phyloP scores from a whole-genome alignment of 2,888 invertebrate species.

The Phlogophora meticulosa region DNA sequence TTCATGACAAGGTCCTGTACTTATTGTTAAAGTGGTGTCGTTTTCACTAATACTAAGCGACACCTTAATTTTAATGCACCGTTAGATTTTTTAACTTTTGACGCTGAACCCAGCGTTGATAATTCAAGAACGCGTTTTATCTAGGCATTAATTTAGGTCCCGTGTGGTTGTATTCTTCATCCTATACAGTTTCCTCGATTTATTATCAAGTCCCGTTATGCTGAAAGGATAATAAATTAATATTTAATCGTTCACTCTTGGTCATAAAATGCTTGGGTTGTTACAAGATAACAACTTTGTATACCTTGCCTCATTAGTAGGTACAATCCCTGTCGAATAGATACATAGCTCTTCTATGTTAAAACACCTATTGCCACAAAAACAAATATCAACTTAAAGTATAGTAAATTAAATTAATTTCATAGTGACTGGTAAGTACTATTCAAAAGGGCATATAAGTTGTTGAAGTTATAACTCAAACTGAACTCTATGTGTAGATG shows the following conservation, averaged over 20 bases:
- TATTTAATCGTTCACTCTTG: conserved; percentile 44
- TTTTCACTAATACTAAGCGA: not conserved
- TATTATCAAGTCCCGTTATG: conserved; percentile 44
- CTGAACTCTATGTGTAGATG: no score
- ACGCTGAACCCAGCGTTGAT: no score
- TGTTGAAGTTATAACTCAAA: no score
- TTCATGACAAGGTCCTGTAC: not conserved
- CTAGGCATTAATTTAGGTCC: not conserved
- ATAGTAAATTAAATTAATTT: no score
- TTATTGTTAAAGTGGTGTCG: not conserved
- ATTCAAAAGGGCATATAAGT: no score
- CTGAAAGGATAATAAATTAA: conserved; percentile 55
- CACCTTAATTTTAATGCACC: no score
- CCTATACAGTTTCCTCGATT: conserved; percentile 29
- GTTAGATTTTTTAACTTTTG: no score
- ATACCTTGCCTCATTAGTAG: conserved; percentile 4
- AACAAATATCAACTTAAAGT: no score
- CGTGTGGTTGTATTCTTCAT: not conserved
- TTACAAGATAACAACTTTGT: conserved; percentile 34
- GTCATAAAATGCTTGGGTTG: conserved; percentile 28
- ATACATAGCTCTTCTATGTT: no score
- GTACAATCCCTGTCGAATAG: not conserved
- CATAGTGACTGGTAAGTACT: no score
- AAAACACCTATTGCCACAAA: no score
- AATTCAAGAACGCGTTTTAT: no score